Base-by-base conservation (phyloP, 2,888 invertebrate species). In the Formica aserva region DNA sequence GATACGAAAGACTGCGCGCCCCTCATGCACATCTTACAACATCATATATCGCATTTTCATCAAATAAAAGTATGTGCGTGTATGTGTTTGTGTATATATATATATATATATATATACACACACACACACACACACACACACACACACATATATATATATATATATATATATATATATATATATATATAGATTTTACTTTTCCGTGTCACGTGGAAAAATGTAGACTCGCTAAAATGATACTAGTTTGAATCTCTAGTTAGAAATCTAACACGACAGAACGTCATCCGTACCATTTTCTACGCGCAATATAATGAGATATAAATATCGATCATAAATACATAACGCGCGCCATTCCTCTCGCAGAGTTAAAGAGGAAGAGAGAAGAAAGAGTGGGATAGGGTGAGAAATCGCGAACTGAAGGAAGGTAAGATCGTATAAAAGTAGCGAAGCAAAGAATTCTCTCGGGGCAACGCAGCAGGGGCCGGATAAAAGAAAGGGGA, bases 361-460 rank as follows among this genome's bases (percentile, higher is more conserved):
- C 18, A 26, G 32, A 62, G 18, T 18, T 32, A 52, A 60, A 32
- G 13, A 29, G 13, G 3, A 29, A 26, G 26, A 22, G 69, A n/a
- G 26, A 35, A 22, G 29, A n/a, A n/a, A 66, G 32, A 48, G 57
- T 57, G 63, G 65, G 45, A 9, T n/a, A 55, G 75, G 35, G 45
- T 45, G 32, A 77, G 72, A 85, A 83, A 76, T 77, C 60, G 71
- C 66, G 81, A 83, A 69, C 65, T 77, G 84, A 52, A 84, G 71
- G 76, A 77, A 86, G 77, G 82, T 84, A 83, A 77, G 77, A 78
- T 71, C 67, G 86, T 48, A 88, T 78, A 90, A 90, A 91, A 91
- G 87, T 86, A 89, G 86, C 89, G 87, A 89, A 89, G 88, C 88
- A 88, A 86, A 85, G 85, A 91, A 89, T 82, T 87, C 81, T 85